Evolutionary conservation across 2,113 vertebrate species (phyloP).

Genomic region (Plotosus lineatus): DNA sequence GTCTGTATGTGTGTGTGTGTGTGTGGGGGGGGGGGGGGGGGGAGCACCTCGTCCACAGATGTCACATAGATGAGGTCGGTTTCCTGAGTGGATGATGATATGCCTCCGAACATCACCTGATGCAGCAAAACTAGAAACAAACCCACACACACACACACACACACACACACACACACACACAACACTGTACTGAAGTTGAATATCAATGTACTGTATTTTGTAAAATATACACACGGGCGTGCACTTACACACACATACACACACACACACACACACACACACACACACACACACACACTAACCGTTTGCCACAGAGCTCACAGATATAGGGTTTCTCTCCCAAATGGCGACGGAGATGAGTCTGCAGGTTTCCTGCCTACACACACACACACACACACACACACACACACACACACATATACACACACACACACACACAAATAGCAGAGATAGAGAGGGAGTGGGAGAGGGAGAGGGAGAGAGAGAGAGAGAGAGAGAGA

Average conservation of each 20-base stretch:
- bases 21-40: background rate
- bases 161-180: background rate
- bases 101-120: conserved; percentile 95
- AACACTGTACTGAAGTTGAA: background rate
- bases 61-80: conserved; percentile 93
- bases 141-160: conserved; percentile 17
- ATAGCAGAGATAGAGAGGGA: no score
- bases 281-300: background rate
- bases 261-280: conserved; percentile 7
- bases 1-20: conserved; percentile 7
- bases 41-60: conserved; percentile 89
- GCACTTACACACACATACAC: background rate
- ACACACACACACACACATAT: conserved; percentile 14
- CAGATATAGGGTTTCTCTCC: conserved; percentile 98
- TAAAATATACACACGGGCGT: no score
- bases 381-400: conserved; percentile 46
- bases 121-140: conserved; percentile 83
- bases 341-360: conserved; percentile 91
- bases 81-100: conserved; percentile 93
- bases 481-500: no score
- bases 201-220: no score
- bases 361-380: conserved; percentile 95
- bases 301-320: conserved; percentile 98
- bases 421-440: conserved; percentile 40
- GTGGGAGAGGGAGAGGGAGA: no score